These are phyloP conservation scores for Catajapyx aquilonaris DNA, from an alignment of 1,140 invertebrate species.

Conservation along the genomic window DNA sequence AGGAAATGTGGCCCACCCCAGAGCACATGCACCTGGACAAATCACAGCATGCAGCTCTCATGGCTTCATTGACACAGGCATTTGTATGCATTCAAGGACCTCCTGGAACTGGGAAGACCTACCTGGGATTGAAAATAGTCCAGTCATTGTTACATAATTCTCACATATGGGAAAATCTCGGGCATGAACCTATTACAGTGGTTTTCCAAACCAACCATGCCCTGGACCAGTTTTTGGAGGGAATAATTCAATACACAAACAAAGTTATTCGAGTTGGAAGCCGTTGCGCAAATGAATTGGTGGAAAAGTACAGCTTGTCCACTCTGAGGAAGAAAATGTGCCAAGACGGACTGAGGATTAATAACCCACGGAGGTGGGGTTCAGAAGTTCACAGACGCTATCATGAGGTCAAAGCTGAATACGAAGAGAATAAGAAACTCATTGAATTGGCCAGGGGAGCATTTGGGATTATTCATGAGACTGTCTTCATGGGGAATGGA, in stretches of 20 bases:
- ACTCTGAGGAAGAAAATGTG: too few species aligned
- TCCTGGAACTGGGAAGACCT: slow-evolving; percentile 64
- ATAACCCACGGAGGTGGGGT: too few species aligned
- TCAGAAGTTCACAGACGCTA: too few species aligned
- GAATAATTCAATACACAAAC: slow-evolving; percentile 28
- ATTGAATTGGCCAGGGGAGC: background rate
- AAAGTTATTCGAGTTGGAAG: slow-evolving; percentile 48
- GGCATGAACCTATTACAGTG: slow-evolving; percentile 39
- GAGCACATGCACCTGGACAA: slow-evolving; percentile 27
- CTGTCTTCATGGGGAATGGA: background rate
- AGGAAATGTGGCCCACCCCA: slow-evolving; percentile 22
- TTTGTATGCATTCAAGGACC: slow-evolving; percentile 56
- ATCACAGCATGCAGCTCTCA: slow-evolving; percentile 33
- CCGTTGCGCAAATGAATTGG: slow-evolving; percentile 34
- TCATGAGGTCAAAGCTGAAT: background rate
- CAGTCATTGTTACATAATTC: slow-evolving; percentile 31
- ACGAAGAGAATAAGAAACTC: background rate
- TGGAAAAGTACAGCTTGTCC: slow-evolving; percentile 24
- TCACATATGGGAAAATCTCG: slow-evolving; percentile 10
- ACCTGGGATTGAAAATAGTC: slow-evolving; percentile 41
- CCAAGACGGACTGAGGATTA: too few species aligned
- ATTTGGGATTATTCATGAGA: background rate
- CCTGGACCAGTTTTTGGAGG: slow-evolving; percentile 71
- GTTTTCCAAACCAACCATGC: slow-evolving; percentile 76
- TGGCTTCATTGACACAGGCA: slow-evolving; percentile 32